phyloP scores from a whole-genome alignment of 2,888 invertebrate species.

The Bellardia pandia region DNA sequence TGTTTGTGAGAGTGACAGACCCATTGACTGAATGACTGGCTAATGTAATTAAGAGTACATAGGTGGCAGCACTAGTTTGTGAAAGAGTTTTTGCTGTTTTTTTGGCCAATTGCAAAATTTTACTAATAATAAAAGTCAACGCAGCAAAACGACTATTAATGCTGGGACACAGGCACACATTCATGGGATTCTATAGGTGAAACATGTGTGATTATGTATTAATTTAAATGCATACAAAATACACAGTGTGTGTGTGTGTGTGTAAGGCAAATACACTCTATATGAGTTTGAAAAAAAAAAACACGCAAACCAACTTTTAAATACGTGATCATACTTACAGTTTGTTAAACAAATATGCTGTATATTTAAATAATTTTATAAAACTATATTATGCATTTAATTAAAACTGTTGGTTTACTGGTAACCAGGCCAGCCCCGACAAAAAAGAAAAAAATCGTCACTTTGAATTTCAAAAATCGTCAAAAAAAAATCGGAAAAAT shows the following conservation, averaged over 20 bases:
- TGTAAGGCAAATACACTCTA: background rate
- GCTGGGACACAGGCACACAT: too few relatives aligned
- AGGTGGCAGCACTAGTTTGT: background rate
- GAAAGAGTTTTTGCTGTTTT: background rate
- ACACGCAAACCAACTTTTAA: slow-evolving; percentile 5
- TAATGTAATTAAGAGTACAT: background rate
- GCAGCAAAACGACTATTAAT: background rate
- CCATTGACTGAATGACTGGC: too few relatives aligned
- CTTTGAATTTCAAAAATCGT: too few relatives aligned
- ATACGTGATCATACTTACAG: slow-evolving; percentile 20
- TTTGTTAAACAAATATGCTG: background rate
- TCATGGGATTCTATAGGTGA: too few relatives aligned
- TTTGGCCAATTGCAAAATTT: background rate
- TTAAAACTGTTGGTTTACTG: background rate
- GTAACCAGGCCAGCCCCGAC: too few relatives aligned
- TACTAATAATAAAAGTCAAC: background rate
- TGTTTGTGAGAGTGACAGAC: background rate
- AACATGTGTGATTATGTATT: background rate
- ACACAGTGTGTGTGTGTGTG: too few relatives aligned
- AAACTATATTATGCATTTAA: slow-evolving; percentile 1
- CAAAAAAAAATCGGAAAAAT: too few relatives aligned
- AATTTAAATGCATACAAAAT: background rate
- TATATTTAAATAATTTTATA: background rate
- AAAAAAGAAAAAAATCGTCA: too few relatives aligned
- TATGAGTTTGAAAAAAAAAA: background rate